Evolutionary conservation across 2,797 vertebrate species (phyloP).

Genomic region (Sternotherus odoratus): DNA sequence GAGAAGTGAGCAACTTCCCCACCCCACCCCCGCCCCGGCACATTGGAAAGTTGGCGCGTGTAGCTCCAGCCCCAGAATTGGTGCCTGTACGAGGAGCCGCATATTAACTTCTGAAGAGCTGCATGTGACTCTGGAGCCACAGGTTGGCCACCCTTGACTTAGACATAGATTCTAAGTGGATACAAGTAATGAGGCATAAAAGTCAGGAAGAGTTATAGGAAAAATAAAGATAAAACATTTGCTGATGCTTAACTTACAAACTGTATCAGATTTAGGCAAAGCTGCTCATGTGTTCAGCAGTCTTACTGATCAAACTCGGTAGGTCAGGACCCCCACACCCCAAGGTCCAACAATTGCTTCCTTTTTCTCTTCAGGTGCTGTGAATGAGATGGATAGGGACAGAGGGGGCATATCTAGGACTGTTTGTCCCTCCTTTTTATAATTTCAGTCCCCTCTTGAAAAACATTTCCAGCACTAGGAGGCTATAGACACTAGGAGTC

Average conservation of each 20-base stretch:
- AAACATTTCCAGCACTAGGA: neutral
- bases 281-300: neutral
- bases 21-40: too few species aligned
- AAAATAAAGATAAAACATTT: neutral
- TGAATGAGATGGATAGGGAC: neutral
- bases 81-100: too few species aligned
- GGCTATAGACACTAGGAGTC: neutral
- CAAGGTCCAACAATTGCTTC: neutral
- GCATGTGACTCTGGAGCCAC: too few species aligned
- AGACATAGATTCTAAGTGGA: neutral
- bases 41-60: too few species aligned
- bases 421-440: neutral
- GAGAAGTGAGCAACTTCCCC: too few species aligned
- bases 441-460: neutral
- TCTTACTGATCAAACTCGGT: neutral
- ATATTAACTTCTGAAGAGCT: too few species aligned
- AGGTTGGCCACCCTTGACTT: too few species aligned
- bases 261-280: neutral
- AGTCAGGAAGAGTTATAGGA: neutral
- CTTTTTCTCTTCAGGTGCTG: neutral
- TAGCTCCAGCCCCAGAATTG: too few species aligned
- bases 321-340: neutral
- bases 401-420: neutral
- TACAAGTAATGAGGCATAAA: neutral
- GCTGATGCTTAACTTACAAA: neutral